These are phyloP conservation scores for Xiphophorus couchianus DNA, from an alignment of 2,113 vertebrate species.

Conservation along the genomic window DNA sequence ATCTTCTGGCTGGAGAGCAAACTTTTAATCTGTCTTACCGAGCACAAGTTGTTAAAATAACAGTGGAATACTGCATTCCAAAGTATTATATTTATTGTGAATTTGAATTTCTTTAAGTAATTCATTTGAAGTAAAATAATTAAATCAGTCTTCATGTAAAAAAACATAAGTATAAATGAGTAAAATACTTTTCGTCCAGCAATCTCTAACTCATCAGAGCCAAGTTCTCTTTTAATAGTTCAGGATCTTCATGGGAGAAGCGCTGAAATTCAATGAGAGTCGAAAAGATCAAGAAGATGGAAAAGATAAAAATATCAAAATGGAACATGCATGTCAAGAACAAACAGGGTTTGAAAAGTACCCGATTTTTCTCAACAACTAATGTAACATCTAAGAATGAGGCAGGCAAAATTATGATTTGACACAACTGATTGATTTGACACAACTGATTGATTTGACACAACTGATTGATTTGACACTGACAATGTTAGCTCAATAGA, in stretches of 20 bases:
- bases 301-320: background rate
- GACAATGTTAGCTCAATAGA: too few relatives aligned
- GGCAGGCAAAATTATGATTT: too few relatives aligned
- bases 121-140: too few relatives aligned
- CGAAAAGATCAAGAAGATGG: background rate
- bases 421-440: too few relatives aligned
- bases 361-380: background rate
- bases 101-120: background rate
- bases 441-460: too few relatives aligned
- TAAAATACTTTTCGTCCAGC: too few relatives aligned
- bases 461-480: too few relatives aligned
- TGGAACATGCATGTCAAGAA: background rate
- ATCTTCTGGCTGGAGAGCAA: slow-evolving; percentile 10
- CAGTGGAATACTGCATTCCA: too few relatives aligned
- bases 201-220: too few relatives aligned
- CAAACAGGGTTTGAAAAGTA: background rate
- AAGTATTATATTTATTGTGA: background rate
- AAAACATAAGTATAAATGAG: too few relatives aligned
- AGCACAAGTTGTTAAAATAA: background rate
- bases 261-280: background rate
- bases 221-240: background rate
- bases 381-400: background rate
- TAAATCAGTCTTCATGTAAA: too few relatives aligned
- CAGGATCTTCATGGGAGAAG: background rate
- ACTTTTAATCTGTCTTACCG: slow-evolving; percentile 37